A percentile compares a stretch with the other conserved stretches of the same genome.
Evolutionary conservation across 2,888 invertebrate genomes (phyloP).

Genomic region (Nebria brevicollis): DNA sequence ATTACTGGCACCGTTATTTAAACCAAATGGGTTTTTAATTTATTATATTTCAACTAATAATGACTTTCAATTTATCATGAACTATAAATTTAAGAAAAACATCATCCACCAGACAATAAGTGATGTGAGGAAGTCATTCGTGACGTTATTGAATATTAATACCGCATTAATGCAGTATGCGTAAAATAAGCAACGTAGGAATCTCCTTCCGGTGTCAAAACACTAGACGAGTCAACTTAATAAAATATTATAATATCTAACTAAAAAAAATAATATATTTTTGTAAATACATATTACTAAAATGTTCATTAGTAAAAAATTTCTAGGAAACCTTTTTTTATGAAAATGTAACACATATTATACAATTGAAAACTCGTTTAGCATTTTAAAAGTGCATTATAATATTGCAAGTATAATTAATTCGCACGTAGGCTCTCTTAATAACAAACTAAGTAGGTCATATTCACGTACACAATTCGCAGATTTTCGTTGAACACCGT

Average conservation of each 20-base stretch:
- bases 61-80: background rate
- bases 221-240: too few species aligned
- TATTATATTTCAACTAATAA: background rate
- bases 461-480: constrained; percentile 11
- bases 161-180: background rate
- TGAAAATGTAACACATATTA: too few species aligned
- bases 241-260: too few species aligned
- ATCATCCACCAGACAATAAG: too few species aligned
- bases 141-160: background rate
- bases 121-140: background rate
- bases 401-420: background rate
- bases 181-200: background rate
- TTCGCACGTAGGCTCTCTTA: background rate
- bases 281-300: too few species aligned
- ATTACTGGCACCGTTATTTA: background rate
- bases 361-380: background rate
- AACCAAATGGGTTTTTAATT: background rate
- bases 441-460: constrained; percentile 23
- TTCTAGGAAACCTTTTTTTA: too few species aligned
- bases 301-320: too few species aligned
- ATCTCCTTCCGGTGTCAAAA: background rate
- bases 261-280: too few species aligned
- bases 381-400: background rate
- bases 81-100: background rate
- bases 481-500: constrained; percentile 19